Evolutionary conservation across 2,797 vertebrate species (phyloP).

Genomic region (Hirundo rustica): DNA sequence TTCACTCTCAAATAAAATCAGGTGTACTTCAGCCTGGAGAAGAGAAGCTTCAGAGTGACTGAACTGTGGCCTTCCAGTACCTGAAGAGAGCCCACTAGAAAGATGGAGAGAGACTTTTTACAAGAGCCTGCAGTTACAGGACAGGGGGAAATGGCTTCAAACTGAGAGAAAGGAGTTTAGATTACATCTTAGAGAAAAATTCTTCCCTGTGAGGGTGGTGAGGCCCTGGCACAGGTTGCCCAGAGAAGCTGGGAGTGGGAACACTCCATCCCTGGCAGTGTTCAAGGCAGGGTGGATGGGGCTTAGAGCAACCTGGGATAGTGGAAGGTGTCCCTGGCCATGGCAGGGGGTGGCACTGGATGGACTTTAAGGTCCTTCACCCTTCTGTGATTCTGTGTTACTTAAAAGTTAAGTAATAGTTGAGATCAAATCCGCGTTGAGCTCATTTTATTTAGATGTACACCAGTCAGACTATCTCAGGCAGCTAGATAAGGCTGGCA

Average conservation of each 20-base stretch:
- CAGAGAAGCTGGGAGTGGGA: neutral
- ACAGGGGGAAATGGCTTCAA: neutral
- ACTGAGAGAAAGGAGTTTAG: neutral
- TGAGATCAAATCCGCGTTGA: neutral
- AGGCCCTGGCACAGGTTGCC: neutral
- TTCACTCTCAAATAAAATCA: neutral
- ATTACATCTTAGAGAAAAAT: neutral
- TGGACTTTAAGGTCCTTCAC: neutral
- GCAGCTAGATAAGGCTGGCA: neutral
- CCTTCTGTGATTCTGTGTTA: neutral
- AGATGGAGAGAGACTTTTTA: neutral
- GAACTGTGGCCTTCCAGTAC: neutral
- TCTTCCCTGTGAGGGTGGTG: neutral
- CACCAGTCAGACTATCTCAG: neutral
- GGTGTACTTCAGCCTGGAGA: neutral
- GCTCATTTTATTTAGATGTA: neutral
- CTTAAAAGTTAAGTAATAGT: neutral
- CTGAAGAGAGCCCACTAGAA: neutral
- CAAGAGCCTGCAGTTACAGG: neutral
- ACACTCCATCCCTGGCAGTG: neutral
- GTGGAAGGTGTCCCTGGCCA: neutral
- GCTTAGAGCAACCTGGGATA: neutral
- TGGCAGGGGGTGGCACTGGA: neutral
- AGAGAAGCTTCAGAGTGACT: neutral
- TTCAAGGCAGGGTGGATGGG: fast-evolving